Evolutionary conservation across 2,797 vertebrate genomes (phyloP).

Genomic region (Erethizon dorsatum): DNA sequence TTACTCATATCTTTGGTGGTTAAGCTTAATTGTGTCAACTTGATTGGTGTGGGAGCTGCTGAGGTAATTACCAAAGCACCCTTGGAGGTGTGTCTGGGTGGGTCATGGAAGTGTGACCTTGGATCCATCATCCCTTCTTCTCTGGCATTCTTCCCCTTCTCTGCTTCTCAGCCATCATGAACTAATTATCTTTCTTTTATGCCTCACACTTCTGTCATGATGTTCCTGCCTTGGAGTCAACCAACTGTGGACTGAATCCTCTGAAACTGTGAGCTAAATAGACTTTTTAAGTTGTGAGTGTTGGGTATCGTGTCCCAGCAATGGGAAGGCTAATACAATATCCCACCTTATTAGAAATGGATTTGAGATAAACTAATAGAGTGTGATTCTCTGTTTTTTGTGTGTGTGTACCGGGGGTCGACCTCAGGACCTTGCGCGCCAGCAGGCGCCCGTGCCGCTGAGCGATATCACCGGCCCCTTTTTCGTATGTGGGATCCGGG

Average conservation of each 20-base stretch:
- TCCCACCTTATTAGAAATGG: conserved; percentile 47
- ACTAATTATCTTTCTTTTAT: not conserved
- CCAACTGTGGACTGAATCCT: not conserved
- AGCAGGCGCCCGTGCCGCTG: too few species aligned
- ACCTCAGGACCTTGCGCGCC: too few species aligned
- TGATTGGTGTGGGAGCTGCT: not conserved
- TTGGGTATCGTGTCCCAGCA: not conserved
- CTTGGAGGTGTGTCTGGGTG: not conserved
- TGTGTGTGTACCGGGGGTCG: too few species aligned
- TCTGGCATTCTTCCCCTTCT: not conserved
- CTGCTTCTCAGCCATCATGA: not conserved
- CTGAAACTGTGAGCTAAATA: not conserved
- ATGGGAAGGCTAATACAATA: not conserved
- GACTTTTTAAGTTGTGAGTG: not conserved
- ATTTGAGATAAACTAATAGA: conserved; percentile 56
- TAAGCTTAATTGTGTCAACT: not conserved
- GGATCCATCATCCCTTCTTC: not conserved
- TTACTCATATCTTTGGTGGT: not conserved
- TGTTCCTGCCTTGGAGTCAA: not conserved
- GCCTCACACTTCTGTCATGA: not conserved
- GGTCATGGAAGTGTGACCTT: not conserved
- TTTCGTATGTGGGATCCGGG: too few species aligned
- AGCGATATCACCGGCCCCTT: too few species aligned
- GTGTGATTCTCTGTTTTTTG: conserved; percentile 50
- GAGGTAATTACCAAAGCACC: not conserved